Percentiles rank a stretch among this genome's conserved stretches.
phyloP scores from a whole-genome alignment of 1,140 invertebrate species.

The Apis cerana region DNA sequence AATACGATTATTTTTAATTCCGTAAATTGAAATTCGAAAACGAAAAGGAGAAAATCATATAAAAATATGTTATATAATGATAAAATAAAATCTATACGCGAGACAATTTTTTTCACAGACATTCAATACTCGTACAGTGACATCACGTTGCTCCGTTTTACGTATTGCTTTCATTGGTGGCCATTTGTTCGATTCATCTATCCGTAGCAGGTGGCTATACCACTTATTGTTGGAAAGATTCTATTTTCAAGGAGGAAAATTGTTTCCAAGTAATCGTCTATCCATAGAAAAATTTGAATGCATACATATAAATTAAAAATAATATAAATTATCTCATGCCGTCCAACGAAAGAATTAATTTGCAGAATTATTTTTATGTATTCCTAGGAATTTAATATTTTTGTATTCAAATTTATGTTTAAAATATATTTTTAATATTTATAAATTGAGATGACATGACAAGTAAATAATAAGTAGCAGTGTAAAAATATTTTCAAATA shows the following conservation, averaged over 20 bases:
- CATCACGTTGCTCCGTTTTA: slow-evolving; percentile 7
- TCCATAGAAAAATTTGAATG: neutral
- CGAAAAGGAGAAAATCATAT: neutral
- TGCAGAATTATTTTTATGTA: too few relatives aligned
- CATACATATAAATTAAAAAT: too few relatives aligned
- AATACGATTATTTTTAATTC: too few relatives aligned
- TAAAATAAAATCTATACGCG: neutral
- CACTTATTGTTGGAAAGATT: slow-evolving; percentile 12
- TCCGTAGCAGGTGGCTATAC: slow-evolving; percentile 11
- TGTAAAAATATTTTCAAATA: too few relatives aligned
- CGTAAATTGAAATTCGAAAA: too few relatives aligned
- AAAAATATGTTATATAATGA: neutral
- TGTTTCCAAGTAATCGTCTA: neutral
- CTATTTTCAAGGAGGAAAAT: slow-evolving; percentile 9
- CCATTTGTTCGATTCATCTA: slow-evolving; percentile 14
- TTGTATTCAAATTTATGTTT: too few relatives aligned
- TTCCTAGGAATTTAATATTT: too few relatives aligned
- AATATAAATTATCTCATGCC: too few relatives aligned
- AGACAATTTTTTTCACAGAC: neutral
- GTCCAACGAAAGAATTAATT: too few relatives aligned
- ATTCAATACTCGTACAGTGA: slow-evolving; percentile 20
- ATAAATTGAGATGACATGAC: too few relatives aligned
- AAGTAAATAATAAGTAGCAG: too few relatives aligned
- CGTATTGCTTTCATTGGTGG: slow-evolving; percentile 10
- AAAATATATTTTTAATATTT: too few relatives aligned